Percentiles rank a stretch among this genome's conserved stretches.
phyloP scores from a whole-genome alignment of 92 coral and sea anemone species.

The Blastomussa wellsi region DNA sequence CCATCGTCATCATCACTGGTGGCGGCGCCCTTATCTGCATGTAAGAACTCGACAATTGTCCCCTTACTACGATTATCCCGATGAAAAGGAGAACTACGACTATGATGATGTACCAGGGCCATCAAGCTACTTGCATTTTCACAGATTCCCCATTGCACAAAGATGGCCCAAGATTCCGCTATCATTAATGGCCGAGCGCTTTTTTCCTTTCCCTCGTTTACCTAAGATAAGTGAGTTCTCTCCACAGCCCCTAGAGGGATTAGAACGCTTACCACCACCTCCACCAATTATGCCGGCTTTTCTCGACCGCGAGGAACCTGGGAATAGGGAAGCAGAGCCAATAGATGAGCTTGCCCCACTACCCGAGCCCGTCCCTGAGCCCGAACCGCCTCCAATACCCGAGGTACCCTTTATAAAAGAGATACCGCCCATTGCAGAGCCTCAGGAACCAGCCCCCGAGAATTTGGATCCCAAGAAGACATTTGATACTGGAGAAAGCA shows the following conservation, averaged over 20 bases:
- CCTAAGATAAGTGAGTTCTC: constrained; percentile 25
- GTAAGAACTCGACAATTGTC: constrained; percentile 1
- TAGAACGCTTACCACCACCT: constrained; percentile 36
- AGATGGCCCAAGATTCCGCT: constrained; percentile 15
- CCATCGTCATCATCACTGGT: constrained; percentile 18
- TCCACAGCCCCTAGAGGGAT: constrained; percentile 21
- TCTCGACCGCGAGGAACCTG: constrained; percentile 28
- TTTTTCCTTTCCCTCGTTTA: constrained; percentile 30
- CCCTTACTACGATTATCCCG: constrained; percentile 20
- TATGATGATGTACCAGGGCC: constrained; percentile 9
- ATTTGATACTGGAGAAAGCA: constrained; percentile 59
- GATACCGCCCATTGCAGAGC: constrained; percentile 72
- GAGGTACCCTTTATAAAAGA: constrained; percentile 67
- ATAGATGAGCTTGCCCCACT: constrained; percentile 54
- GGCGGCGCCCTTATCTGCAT: constrained; percentile 17
- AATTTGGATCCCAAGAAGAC: constrained; percentile 74
- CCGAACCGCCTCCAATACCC: constrained; percentile 62
- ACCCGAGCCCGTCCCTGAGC: constrained; percentile 65
- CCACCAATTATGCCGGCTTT: constrained; percentile 42
- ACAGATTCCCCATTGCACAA: constrained; percentile 11
- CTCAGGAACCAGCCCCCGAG: constrained; percentile 49
- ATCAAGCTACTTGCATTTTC: constrained; percentile 8
- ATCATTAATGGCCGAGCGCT: constrained; percentile 29
- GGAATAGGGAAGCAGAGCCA: constrained; percentile 46
- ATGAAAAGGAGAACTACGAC: constrained; percentile 3